Evolutionary conservation across 1,140 invertebrate species (phyloP), one percentile per base, ranked within the genome.

Genomic region (Agrypnia vestita): DNA sequence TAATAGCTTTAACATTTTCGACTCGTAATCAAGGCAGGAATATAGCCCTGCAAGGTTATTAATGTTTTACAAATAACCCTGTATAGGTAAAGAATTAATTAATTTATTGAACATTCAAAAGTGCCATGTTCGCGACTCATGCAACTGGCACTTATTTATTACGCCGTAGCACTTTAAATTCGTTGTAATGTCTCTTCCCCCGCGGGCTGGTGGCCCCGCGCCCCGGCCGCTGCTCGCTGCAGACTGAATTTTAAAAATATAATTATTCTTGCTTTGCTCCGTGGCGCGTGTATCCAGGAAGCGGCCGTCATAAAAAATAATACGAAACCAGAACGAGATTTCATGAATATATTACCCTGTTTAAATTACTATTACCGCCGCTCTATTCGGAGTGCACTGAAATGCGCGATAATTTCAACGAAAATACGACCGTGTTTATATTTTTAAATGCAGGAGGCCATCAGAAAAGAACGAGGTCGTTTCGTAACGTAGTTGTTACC

Each of bases 301-400:
- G 76, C 62, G 47, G 44, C 56, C 51, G 59, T 67, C 76, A 59
- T 53, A 67, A 77, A 77, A 74, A 74, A 74, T 74, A 77, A 69
- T 77, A 77, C 11, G 13, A 35, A 53, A 69, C 53, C 53, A 25
- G 47, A 77, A 15, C 35, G 25, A 55, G 61, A 77, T 77, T 77
- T 77, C 59, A 77, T 77, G 62, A 77, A 77, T 77, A 77, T 61
- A 77, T 77, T 77, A 77, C 76, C 35, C 51, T n/a, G 8, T 44
- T 67, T 8, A 77, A 77, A 77, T 77, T 77, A 55, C 46, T 77
- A 76, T 76, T 64, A 76, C 74, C 74, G 15, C 17, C 11, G n/a
- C 12, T 21, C 35, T 53, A 43, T 74, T 17, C 15, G 15, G 62
- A 17, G 43, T 67, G 62, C 62, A 67, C 17, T 47, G 43, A 47